These are phyloP conservation scores for Lochmaea capreae DNA, from an alignment of 2,888 invertebrate genomes.

Conservation along the genomic window DNA sequence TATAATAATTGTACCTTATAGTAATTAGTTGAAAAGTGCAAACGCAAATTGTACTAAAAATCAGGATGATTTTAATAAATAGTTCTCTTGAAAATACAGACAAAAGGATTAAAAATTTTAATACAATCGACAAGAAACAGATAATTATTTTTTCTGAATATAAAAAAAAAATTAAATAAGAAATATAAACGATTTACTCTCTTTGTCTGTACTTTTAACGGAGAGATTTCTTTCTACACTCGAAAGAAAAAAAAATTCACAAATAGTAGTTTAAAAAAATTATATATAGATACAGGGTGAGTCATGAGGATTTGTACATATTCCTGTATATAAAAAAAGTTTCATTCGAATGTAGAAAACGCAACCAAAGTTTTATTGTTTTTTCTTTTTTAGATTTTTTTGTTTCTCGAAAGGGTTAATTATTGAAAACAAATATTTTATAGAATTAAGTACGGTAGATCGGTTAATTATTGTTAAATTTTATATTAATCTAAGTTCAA, in stretches of 20 bases:
- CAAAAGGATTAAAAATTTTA: neutral
- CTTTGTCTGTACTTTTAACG: neutral
- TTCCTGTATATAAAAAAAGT: slow-evolving; percentile 24
- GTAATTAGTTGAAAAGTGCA: slow-evolving; percentile 43
- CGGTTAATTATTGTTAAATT: slow-evolving; percentile 51
- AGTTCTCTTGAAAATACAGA: slow-evolving; percentile 37
- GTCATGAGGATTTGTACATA: too few relatives aligned
- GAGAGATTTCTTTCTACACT: neutral
- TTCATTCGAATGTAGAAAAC: slow-evolving; percentile 40
- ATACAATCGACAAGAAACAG: neutral
- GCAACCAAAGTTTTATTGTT: slow-evolving; percentile 46
- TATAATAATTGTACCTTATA: slow-evolving; percentile 49
- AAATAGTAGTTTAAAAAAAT: too few relatives aligned
- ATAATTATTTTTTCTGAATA: neutral
- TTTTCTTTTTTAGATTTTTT: slow-evolving; percentile 32
- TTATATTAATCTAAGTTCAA: slow-evolving; percentile 46
- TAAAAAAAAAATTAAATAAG: neutral
- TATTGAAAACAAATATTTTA: slow-evolving; percentile 18
- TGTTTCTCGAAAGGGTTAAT: slow-evolving; percentile 15
- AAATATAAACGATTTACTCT: slow-evolving; percentile 1
- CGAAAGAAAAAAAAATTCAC: neutral
- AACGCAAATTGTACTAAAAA: slow-evolving; percentile 41
- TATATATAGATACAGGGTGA: too few relatives aligned
- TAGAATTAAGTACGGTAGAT: slow-evolving; percentile 52
- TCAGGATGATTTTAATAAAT: neutral